These are phyloP conservation scores for Macrobrachium nipponense DNA, from an alignment of 1,140 invertebrate species.

Conservation along the genomic window DNA sequence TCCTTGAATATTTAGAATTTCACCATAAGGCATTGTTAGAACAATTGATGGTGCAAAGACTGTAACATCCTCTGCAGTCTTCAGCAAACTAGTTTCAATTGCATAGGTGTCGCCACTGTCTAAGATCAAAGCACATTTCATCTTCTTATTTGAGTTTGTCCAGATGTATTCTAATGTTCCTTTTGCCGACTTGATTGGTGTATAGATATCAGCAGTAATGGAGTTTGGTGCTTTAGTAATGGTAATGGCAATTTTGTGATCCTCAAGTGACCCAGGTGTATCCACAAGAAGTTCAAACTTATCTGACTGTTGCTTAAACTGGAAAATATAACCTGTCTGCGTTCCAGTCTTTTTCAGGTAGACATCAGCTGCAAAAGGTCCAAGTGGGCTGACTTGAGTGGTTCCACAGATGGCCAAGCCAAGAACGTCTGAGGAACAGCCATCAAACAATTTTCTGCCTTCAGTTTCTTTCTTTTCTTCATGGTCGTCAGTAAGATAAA, in stretches of 20 bases:
- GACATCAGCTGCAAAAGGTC: background rate
- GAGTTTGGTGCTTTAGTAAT: background rate
- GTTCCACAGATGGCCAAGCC: background rate
- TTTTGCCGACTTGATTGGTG: background rate
- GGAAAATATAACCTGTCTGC: constrained; percentile 7
- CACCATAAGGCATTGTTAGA: background rate
- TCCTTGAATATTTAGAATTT: background rate
- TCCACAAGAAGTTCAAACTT: background rate
- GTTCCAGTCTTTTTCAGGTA: constrained; percentile 18
- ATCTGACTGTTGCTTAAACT: background rate
- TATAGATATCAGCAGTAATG: background rate
- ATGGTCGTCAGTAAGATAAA: background rate
- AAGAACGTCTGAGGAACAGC: background rate
- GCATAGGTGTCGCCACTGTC: background rate
- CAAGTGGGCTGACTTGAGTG: background rate
- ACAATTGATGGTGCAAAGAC: background rate
- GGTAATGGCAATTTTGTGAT: background rate
- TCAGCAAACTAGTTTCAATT: background rate
- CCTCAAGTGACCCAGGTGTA: background rate
- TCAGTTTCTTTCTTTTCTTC: background rate
- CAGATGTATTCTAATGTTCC: background rate
- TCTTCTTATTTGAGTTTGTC: background rate
- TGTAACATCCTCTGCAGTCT: background rate
- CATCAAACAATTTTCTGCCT: background rate
- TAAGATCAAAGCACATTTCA: background rate